Evolutionary conservation across 1,140 invertebrate species (phyloP).

Genomic region (Drosophila persimilis): DNA sequence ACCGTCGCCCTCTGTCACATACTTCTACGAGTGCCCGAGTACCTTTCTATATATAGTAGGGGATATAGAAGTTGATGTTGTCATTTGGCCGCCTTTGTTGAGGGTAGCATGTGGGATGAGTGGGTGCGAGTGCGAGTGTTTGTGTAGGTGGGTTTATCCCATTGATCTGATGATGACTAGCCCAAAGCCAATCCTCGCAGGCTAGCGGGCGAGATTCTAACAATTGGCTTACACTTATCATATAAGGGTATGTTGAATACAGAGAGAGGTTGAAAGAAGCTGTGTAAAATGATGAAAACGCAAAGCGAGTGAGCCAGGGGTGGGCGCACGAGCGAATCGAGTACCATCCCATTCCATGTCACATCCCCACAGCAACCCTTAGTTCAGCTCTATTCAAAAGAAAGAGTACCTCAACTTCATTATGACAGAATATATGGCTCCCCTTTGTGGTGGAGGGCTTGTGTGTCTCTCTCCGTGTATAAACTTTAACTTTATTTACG

Average conservation of each 20-base stretch:
- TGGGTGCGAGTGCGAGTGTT: conserved; percentile 3
- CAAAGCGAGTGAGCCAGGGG: too few relatives aligned
- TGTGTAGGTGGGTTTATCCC: conserved; percentile 36
- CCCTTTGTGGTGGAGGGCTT: conserved; percentile 2
- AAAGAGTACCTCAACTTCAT: conserved; percentile 38
- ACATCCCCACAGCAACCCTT: neutral
- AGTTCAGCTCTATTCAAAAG: neutral
- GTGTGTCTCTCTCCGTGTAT: conserved; percentile 37
- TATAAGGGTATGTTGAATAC: conserved; percentile 6
- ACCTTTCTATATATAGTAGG: conserved; percentile 23
- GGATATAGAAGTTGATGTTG: conserved; percentile 54
- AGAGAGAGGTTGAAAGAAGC: neutral
- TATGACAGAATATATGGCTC: conserved; percentile 24
- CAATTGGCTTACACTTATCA: conserved; percentile 10
- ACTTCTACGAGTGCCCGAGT: conserved; percentile 1
- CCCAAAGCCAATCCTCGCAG: conserved; percentile 47
- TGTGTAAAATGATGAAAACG: too few relatives aligned
- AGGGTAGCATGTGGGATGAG: neutral
- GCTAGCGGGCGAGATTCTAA: conserved; percentile 16
- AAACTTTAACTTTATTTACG: conserved; percentile 81
- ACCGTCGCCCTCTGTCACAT: conserved; percentile 21
- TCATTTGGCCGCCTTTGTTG: conserved; percentile 71
- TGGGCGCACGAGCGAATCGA: too few relatives aligned
- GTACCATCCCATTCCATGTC: too few relatives aligned
- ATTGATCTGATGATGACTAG: conserved; percentile 65